Conservation (phyloP, 2,797 vertebrate genomes). For the Cynopterus sphinx region DNA sequence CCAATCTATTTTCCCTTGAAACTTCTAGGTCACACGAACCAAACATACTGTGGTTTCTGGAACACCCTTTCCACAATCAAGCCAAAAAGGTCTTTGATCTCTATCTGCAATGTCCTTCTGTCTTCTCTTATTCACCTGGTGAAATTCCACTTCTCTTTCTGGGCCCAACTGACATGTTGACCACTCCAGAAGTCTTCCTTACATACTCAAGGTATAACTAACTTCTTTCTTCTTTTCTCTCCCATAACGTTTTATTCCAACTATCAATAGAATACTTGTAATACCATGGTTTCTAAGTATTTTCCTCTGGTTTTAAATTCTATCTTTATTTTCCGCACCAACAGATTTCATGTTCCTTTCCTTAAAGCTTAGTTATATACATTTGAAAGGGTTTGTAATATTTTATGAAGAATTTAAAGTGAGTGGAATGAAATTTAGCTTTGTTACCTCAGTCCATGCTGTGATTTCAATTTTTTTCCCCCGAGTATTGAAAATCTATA, state of each 20-base stretch:
- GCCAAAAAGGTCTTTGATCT: not conserved
- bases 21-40: not conserved
- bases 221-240: not conserved
- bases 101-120: not conserved
- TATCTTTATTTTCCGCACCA: not conserved
- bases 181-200: not conserved
- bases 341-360: not conserved
- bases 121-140: not conserved
- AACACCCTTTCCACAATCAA: not conserved
- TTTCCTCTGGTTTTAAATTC: not conserved
- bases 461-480: not conserved
- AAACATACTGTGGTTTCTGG: not conserved
- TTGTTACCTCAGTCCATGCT: not conserved
- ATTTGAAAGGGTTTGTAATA: not conserved
- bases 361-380: not conserved
- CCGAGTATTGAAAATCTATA: not conserved
- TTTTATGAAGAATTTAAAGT: not conserved
- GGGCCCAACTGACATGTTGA: not conserved
- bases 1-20: not conserved
- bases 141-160: not conserved
- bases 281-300: not conserved
- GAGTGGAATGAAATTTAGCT: not conserved
- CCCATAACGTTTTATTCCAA: not conserved
- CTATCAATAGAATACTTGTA: not conserved
- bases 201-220: not conserved